phyloP scores from a whole-genome alignment of 2,113 vertebrate species.

The Meriones unguiculatus region DNA sequence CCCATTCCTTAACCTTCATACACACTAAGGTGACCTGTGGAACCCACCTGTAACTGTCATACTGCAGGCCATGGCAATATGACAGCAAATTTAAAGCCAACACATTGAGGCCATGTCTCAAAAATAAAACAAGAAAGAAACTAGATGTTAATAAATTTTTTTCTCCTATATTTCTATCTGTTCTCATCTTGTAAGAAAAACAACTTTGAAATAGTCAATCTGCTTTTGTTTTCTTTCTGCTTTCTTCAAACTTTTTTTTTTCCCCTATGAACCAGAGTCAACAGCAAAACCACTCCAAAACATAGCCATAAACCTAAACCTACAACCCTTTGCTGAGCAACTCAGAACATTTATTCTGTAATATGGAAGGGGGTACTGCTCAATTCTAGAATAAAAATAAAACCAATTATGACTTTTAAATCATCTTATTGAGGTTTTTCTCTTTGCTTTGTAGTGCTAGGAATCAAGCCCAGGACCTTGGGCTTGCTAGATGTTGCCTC shows the following conservation, averaged over 20 bases:
- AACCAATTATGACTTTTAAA: neutral
- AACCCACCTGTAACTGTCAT: neutral
- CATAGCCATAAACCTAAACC: no score
- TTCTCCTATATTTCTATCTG: neutral
- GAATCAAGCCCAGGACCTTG: neutral
- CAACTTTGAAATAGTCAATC: neutral
- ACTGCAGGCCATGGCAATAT: neutral
- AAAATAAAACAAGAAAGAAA: neutral
- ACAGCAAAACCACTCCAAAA: neutral
- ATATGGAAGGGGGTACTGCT: no score
- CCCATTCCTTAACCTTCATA: neutral
- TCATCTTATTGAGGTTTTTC: neutral
- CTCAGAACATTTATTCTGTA: neutral
- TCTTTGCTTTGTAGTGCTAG: neutral
- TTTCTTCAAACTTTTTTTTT: neutral
- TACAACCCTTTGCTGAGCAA: neutral
- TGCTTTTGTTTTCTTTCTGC: neutral
- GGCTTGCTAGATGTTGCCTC: neutral
- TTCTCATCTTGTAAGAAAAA: neutral
- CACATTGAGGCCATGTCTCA: neutral
- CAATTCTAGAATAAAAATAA: neutral
- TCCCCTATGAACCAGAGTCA: neutral
- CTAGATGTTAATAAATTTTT: neutral
- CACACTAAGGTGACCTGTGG: neutral
- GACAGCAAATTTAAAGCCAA: neutral